Evolutionary conservation across 2,888 invertebrate genomes (phyloP), one percentile per base, ranked within the genome.

Genomic region (Ellobium chinense): DNA sequence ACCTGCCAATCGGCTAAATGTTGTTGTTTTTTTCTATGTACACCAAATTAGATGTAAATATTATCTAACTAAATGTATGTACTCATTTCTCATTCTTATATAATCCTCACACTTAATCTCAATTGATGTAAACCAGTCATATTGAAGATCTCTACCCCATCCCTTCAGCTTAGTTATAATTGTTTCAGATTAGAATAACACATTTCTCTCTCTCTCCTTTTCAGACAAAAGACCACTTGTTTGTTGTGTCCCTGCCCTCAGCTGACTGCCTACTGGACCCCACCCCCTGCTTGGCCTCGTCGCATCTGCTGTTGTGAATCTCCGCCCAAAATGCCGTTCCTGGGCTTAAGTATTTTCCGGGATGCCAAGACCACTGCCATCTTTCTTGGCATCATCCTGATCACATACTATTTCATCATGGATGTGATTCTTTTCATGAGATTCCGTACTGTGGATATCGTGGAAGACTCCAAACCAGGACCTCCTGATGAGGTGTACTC

Each of bases 281-380:
- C 79, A n/a, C 79, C 79, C 21, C 74, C 80, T 14, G 58, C 74
- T 60, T 74, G 74, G 9, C 60, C 75, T 7, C 74, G 80, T 1
- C 58, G 80, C n/a, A 69, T 68, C 65, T 75, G 65, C 66, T 75
- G 65, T n/a, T 74, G 75, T 78, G 78, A 78, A 18, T 37, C 34
- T 27, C 39, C 68, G 24, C 9, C 39, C 9, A 80, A 60, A 31
- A 80, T 80, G 80, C 46, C 68, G 7, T 14, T 69, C n/a, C 60
- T 34, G 27, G 58, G 39, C 3, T 27, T 68, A 9, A 39, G 60
- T 37, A n/a, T 81, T 9, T 81, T 83, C 66, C 81, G 83, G 4
- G 83, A 83, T 37, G 81, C 81, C 21, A 81, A 81, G 63, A 78
- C 80, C n/a, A 54, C 72, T 21, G 81, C 79, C 77, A 82, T 81